Conservation (phyloP, 2,888 invertebrate species). For the Lamellibrachia columna region DNA sequence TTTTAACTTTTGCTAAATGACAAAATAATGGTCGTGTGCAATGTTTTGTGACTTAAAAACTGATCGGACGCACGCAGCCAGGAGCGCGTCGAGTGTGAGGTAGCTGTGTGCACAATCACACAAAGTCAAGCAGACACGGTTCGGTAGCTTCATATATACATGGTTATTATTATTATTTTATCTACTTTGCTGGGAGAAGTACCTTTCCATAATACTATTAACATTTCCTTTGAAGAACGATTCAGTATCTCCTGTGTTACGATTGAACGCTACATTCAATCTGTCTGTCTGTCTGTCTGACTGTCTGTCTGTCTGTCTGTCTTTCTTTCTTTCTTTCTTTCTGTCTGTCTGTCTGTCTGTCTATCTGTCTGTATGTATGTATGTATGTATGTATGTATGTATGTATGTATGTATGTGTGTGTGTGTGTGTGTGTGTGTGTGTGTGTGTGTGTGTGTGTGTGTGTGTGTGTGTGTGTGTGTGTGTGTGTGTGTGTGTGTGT, state of each 20-base stretch:
- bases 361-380: too few species aligned
- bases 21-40: conserved; percentile 16
- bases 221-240: not conserved
- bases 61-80: not conserved
- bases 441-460: too few species aligned
- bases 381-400: too few species aligned
- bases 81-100: not conserved
- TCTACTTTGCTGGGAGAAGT: not conserved
- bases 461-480: too few species aligned
- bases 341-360: too few species aligned
- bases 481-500: too few species aligned
- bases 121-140: not conserved
- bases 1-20: conserved; percentile 16
- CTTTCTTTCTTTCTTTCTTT: not conserved
- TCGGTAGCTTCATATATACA: not conserved
- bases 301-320: not conserved
- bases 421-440: too few species aligned
- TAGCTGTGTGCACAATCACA: not conserved
- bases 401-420: too few species aligned
- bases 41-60: not conserved
- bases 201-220: not conserved
- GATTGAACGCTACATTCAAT: too few species aligned
- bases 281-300: not conserved
- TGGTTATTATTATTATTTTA: not conserved
- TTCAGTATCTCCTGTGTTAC: not conserved